Base-by-base conservation (phyloP, 2,113 vertebrate genomes). In the Cyanocitta stelleri region DNA sequence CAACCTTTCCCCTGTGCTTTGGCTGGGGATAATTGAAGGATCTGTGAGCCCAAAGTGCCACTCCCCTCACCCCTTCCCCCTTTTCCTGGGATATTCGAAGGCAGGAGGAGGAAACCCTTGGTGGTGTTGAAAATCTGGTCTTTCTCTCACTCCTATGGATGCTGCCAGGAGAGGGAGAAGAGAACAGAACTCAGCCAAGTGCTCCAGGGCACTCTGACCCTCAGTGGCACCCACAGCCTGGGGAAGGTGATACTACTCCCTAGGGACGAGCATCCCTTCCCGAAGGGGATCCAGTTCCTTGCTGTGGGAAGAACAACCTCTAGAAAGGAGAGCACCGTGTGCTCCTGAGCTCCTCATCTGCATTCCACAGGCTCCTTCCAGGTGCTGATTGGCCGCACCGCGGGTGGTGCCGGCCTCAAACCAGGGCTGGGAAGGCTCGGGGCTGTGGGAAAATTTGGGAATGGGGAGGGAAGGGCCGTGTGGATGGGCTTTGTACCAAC, bases 401-500 rank as follows among this genome's bases (percentile, higher is more conserved):
- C 91, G 95, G 95, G 94, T 12, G 74, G 87, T 79, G 95, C 96
- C 91, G 94, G 71, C 92, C 89, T 93, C 92, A 51, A 44, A 58
- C 90, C 14, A 81, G 81, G 80, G 83, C 81, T 90, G 94, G 74
- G 69, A 89, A 77, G 64, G 86, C 86, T 84, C 84, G 9, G 77
- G 77, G 63, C 79, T 76, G 93, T 10, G 66, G 91, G 77, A 87
- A 92, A 87, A 80, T 43, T 39, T 87, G 71, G 95, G 93, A 95
- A 91, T 51, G 51, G 58, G 62, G 51, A 29, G 59, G 67, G 67
- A 61, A 68, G 46, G 43, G 73, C 49, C 30, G 23, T 10, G 6
- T 26, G 11, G 63, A 93, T 55, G 86, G 87, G 94, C 54, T 97
- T 88, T 88, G 84, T 83, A 99, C 99, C 97, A 96, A 99, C 99